Conservation (phyloP, 1,140 invertebrate species). For the Acyrthosiphon pisum region DNA sequence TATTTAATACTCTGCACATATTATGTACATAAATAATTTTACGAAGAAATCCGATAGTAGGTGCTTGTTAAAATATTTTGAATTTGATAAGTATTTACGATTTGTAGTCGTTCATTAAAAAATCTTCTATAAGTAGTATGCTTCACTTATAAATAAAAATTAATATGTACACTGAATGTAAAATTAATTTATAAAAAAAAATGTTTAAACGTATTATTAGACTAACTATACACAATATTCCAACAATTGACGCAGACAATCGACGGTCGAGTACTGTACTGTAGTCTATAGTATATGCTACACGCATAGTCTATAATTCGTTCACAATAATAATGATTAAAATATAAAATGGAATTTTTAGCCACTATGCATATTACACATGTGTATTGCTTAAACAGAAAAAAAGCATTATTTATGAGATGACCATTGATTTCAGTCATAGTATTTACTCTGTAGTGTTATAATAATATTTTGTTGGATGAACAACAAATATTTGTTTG, state of each 20-base stretch:
- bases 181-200: not conserved
- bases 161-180: too few species aligned
- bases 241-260: not conserved
- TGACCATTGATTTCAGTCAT: not conserved
- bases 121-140: not conserved
- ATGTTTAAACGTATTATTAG: not conserved
- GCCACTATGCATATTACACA: too few species aligned
- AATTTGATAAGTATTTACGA: not conserved
- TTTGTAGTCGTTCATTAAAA: not conserved
- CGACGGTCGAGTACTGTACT: not conserved
- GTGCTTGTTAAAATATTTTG: not conserved
- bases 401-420: not conserved
- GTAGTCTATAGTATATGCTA: not conserved
- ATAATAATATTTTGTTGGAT: not conserved
- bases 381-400: not conserved
- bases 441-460: not conserved
- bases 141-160: not conserved
- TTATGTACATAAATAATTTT: not conserved
- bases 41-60: not conserved
- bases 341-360: not conserved
- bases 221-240: not conserved
- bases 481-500: too few species aligned
- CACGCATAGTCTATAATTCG: not conserved
- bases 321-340: not conserved
- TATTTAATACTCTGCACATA: not conserved